Evolutionary conservation across 2,113 vertebrate genomes (phyloP).

Genomic region (Bagarius yarrelli): DNA sequence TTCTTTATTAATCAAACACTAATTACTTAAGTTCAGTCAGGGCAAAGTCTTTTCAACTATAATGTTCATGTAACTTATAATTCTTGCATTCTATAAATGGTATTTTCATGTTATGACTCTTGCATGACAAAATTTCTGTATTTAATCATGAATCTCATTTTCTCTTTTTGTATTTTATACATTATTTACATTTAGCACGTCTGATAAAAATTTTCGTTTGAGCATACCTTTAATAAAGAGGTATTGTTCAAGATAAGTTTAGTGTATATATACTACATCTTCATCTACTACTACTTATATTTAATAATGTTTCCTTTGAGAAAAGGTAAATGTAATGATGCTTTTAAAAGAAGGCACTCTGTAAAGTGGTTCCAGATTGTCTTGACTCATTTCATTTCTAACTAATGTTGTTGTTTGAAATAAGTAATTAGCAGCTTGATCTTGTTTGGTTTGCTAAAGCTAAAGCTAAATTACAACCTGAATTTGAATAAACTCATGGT

Average conservation of each 20-base stretch:
- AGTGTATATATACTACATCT: too few relatives aligned
- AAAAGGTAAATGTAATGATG: constrained; percentile 1
- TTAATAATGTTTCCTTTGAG: not conserved
- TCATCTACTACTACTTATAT: too few relatives aligned
- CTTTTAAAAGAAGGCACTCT: not conserved
- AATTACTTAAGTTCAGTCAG: not conserved
- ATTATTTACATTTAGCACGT: not conserved
- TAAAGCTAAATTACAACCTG: not conserved
- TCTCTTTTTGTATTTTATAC: too few relatives aligned
- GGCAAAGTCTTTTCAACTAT: not conserved
- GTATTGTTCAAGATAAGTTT: not conserved
- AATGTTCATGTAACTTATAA: not conserved
- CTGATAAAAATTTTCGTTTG: not conserved
- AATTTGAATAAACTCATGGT: too few relatives aligned
- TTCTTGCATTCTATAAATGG: not conserved
- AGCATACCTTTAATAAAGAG: not conserved
- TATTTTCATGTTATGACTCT: not conserved
- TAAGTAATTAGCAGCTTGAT: not conserved
- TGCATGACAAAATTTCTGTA: not conserved
- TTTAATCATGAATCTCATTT: not conserved
- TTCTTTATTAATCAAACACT: not conserved
- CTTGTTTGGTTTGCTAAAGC: too few relatives aligned
- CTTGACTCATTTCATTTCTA: constrained; percentile 8
- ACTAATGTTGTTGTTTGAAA: not conserved
- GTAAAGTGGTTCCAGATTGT: constrained; percentile 1